Conservation (phyloP, 2,888 invertebrate species). For the Papilio gigon region DNA sequence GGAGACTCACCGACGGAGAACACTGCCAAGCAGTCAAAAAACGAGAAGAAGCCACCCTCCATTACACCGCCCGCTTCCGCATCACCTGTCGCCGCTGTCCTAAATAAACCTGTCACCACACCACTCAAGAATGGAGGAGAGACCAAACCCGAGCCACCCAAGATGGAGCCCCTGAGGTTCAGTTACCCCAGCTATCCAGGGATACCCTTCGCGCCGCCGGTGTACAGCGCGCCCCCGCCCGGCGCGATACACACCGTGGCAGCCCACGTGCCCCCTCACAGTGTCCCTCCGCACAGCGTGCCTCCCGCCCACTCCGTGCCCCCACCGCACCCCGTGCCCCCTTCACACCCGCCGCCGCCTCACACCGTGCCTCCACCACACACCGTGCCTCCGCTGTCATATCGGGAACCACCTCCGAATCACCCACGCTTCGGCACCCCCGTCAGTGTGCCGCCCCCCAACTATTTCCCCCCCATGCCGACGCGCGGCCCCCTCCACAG, state of each 20-base stretch:
- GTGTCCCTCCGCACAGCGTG: constrained; percentile 48
- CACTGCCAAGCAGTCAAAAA: constrained; percentile 76
- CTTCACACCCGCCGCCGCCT: constrained; percentile 53
- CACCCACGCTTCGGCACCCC: constrained; percentile 62
- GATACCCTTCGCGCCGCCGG: constrained; percentile 72
- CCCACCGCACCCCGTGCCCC: constrained; percentile 52
- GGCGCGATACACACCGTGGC: constrained; percentile 47
- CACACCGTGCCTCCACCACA: constrained; percentile 52
- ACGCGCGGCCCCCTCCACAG: constrained; percentile 56
- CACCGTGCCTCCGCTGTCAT: constrained; percentile 58
- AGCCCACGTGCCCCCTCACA: constrained; percentile 22
- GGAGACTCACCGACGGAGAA: constrained; percentile 87
- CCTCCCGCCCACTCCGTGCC: constrained; percentile 51
- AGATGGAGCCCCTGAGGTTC: constrained; percentile 62
- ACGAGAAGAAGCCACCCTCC: constrained; percentile 79
- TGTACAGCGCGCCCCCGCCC: constrained; percentile 72
- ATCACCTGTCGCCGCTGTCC: constrained; percentile 70
- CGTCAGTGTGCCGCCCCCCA: constrained; percentile 71
- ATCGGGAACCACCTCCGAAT: constrained; percentile 73
- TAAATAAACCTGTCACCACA: constrained; percentile 57
- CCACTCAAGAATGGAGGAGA: constrained; percentile 75
- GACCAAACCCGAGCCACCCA: constrained; percentile 63
- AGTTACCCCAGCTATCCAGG: constrained; percentile 63
- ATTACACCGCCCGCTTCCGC: constrained; percentile 78
- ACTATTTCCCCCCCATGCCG: constrained; percentile 64